These are phyloP conservation scores for Podargus strigoides DNA, from an alignment of 2,797 vertebrate species.

Conservation along the genomic window DNA sequence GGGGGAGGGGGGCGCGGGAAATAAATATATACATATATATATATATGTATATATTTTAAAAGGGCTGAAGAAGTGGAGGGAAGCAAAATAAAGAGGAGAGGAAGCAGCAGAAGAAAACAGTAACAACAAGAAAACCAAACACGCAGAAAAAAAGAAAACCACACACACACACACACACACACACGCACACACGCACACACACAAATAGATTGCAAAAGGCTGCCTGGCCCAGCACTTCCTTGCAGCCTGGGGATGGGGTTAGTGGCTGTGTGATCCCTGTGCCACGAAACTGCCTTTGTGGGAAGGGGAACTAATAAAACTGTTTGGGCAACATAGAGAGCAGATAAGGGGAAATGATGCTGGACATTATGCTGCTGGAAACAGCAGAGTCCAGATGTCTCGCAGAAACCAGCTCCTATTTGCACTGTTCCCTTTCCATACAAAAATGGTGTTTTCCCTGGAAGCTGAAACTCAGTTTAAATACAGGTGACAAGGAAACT, in stretches of 20 bases:
- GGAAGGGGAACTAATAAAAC: not conserved
- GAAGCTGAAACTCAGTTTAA: fast-evolving
- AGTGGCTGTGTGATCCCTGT: too few relatives aligned
- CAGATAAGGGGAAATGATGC: fast-evolving
- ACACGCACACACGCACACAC: too few relatives aligned
- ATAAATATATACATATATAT: too few relatives aligned
- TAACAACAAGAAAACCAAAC: too few relatives aligned
- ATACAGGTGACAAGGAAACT: not conserved
- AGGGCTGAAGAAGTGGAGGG: not conserved
- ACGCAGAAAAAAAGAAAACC: too few relatives aligned
- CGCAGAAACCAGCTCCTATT: fast-evolving
- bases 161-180: too few relatives aligned
- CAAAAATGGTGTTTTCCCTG: not conserved
- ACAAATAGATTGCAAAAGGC: fast-evolving
- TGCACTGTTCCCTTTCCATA: fast-evolving
- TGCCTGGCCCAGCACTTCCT: fast-evolving
- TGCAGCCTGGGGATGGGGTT: fast-evolving
- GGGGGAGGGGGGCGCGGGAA: too few relatives aligned
- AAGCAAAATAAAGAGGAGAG: not conserved
- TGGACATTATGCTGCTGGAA: fast-evolving
- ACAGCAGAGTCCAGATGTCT: fast-evolving
- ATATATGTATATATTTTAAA: too few relatives aligned
- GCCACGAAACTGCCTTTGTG: fast-evolving
- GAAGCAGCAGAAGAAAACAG: fast-evolving
- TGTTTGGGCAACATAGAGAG: fast-evolving